Base-by-base conservation (phyloP, 1,140 invertebrate genomes). In the Phthorimaea operculella region DNA sequence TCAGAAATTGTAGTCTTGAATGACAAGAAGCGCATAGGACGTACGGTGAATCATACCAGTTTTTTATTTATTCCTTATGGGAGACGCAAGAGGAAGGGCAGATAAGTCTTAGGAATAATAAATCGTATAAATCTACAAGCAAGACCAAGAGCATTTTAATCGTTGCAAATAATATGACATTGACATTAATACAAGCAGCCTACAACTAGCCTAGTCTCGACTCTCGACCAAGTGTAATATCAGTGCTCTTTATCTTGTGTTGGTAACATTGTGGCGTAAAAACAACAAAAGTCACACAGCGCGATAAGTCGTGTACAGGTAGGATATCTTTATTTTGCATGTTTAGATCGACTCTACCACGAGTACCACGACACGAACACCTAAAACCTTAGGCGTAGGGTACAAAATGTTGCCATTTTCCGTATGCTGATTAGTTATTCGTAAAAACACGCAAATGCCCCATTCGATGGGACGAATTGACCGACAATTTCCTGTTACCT, bases 81-180 rank as follows among this genome's bases (percentile, higher is more conserved):
- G 21, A 28, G 21, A 28, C 2, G 21, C 6, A 28, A 6, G 6
- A 28, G 21, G 21, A 28, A 28, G 21, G 21, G 21, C 21, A 28
- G 21, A 28, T 28, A 28, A 2, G 21, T 28, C 21, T 28, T 28
- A 2, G 6, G 21, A 28, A 28, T 28, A 28, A 28, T 28, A 28
- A 28, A 28, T 28, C 21, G 21, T 28, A 4, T 28, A 6, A 28
- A 28, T 28, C 21, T n/a, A n/a, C n/a, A n/a, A n/a, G n/a, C n/a
- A n/a, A n/a, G 21, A 28, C 21, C 2, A 28, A 28, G 21, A 28
- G 21, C 6, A 28, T 28, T 28, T 28, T 39, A 12, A 39, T 39
- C n/a, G 2, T 39, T 58, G 54, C 28, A 48, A 52, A 59, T 57
- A 57, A 52, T 55, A 59, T 72, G 69, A 56, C 72, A 77, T 68